These are phyloP conservation scores for Euwallacea fornicatus DNA, from an alignment of 1,140 invertebrate species.

Conservation along the genomic window DNA sequence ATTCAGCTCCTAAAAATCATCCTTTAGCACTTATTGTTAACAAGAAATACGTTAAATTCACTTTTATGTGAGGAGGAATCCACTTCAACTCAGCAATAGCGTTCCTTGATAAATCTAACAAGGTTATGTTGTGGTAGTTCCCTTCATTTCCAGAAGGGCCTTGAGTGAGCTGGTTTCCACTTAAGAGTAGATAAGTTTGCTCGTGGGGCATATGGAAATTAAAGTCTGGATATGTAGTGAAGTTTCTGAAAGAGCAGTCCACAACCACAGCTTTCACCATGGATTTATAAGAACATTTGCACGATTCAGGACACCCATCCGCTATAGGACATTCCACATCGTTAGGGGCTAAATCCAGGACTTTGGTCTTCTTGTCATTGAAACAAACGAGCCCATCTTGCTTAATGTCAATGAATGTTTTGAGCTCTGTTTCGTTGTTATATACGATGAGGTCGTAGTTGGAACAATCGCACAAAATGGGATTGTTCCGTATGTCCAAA, in stretches of 20 bases:
- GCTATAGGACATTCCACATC: conserved; percentile 29
- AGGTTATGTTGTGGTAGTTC: background rate
- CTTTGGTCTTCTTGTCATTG: background rate
- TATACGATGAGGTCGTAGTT: conserved; percentile 40
- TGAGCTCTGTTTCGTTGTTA: conserved; percentile 31
- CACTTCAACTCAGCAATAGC: background rate
- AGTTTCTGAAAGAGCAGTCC: conserved; percentile 36
- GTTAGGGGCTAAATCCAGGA: conserved; percentile 28
- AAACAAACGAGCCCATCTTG: conserved; percentile 31
- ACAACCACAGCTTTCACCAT: conserved; percentile 28
- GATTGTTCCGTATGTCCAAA: conserved; percentile 14
- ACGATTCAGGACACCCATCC: conserved; percentile 35
- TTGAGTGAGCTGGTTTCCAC: background rate
- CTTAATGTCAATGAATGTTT: conserved; percentile 25
- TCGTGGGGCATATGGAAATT: conserved; percentile 15
- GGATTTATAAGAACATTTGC: conserved; percentile 31
- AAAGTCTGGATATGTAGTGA: conserved; percentile 34
- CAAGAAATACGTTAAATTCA: background rate
- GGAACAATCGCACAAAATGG: conserved; percentile 22
- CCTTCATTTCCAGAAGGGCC: background rate
- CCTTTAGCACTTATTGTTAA: background rate
- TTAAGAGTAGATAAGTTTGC: background rate
- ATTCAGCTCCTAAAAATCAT: conserved; percentile 30
- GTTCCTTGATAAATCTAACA: background rate
- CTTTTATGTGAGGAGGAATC: background rate